These are phyloP conservation scores for Microchrysa polita DNA, from an alignment of 2,888 invertebrate species.

Conservation along the genomic window DNA sequence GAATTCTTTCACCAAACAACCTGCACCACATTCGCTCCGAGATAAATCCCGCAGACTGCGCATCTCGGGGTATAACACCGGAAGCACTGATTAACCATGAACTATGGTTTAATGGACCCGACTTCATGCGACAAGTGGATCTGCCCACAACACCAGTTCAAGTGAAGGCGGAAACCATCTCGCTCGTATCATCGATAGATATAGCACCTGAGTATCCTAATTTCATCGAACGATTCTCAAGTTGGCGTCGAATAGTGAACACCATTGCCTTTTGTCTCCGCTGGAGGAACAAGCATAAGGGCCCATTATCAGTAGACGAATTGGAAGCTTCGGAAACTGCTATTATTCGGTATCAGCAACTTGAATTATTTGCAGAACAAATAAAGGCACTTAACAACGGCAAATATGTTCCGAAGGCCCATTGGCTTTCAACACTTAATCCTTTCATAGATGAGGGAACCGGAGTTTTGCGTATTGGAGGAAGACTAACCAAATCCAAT, in stretches of 20 bases:
- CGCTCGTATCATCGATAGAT: too few species aligned
- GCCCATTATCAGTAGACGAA: neutral
- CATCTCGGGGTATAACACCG: neutral
- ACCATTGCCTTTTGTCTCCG: neutral
- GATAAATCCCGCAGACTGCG: neutral
- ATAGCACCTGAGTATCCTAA: too few species aligned
- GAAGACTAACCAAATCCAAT: neutral
- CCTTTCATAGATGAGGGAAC: neutral
- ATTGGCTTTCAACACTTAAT: neutral
- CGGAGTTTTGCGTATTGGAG: neutral
- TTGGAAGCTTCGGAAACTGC: neutral
- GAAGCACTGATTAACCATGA: neutral
- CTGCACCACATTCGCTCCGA: neutral
- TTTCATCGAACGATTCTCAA: neutral
- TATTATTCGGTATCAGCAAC: neutral
- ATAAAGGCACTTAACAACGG: neutral
- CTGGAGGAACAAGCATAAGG: neutral
- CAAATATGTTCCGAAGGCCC: neutral
- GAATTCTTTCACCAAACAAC: neutral
- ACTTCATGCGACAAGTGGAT: neutral
- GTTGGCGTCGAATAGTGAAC: neutral
- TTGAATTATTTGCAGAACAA: neutral
- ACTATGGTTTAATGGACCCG: slow-evolving; percentile 5
- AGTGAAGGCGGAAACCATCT: too few species aligned
- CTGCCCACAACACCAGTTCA: too few species aligned